phyloP scores from a whole-genome alignment of 1,140 invertebrate genomes.

The Diprion similis region DNA sequence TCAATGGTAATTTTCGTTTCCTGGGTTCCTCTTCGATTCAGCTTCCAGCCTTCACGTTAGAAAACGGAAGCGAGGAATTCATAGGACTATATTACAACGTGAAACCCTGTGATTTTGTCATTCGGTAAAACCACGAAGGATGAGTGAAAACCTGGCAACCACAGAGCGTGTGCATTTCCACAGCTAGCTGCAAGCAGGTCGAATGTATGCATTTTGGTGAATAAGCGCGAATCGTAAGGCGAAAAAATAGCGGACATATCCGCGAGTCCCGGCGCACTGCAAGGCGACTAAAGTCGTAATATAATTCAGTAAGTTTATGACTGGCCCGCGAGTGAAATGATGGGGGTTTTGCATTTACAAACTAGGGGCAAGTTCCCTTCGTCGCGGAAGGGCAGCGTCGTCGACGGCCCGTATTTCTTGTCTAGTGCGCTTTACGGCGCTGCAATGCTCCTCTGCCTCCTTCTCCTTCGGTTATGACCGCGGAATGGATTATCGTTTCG shows the following conservation, averaged over 20 bases:
- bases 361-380: slow-evolving; percentile 54
- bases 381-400: slow-evolving; percentile 30
- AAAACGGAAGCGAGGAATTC: too few species aligned
- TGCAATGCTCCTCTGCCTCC: slow-evolving; percentile 32
- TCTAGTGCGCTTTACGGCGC: slow-evolving; percentile 60
- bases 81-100: too few species aligned
- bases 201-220: slow-evolving; percentile 10
- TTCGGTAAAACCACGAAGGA: too few species aligned
- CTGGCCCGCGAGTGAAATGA: slow-evolving; percentile 52
- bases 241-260: not conserved
- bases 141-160: too few species aligned
- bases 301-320: slow-evolving; percentile 64
- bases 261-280: too few species aligned
- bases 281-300: slow-evolving; percentile 39
- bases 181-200: not conserved
- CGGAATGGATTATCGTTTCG: slow-evolving; percentile 60
- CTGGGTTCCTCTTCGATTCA: too few species aligned
- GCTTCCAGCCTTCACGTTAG: too few species aligned
- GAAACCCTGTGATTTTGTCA: too few species aligned
- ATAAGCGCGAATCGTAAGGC: slow-evolving; percentile 5
- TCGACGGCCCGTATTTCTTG: slow-evolving; percentile 60
- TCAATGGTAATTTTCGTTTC: too few species aligned
- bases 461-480: slow-evolving; percentile 51
- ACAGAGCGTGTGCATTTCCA: too few species aligned
- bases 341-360: slow-evolving; percentile 59